phyloP scores from a whole-genome alignment of 2,888 invertebrate species.

The Rhagonycha lutea region DNA sequence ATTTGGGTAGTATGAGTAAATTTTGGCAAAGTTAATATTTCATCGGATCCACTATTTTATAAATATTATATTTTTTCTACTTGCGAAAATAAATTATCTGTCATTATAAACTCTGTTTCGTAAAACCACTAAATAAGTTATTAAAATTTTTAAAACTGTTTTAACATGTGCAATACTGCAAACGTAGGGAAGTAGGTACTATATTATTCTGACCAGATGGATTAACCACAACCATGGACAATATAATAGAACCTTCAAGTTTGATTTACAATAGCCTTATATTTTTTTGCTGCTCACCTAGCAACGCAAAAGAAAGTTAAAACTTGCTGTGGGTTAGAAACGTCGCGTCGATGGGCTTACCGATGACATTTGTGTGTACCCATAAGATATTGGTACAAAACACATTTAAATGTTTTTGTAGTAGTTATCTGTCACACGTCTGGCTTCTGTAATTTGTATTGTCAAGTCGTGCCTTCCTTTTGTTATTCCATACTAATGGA shows the following conservation, averaged over 20 bases:
- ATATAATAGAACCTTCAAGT: background rate
- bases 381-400: constrained; percentile 43
- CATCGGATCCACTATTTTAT: background rate
- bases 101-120: background rate
- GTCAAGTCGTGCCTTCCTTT: constrained; percentile 31
- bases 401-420: constrained; percentile 40
- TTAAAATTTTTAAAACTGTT: background rate
- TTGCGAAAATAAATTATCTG: background rate
- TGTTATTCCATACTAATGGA: background rate
- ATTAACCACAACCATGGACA: background rate
- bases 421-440: constrained; percentile 41
- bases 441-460: constrained; percentile 35
- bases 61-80: background rate
- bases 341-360: constrained; percentile 36
- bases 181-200: background rate
- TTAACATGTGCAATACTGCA: too few species aligned
- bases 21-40: too few species aligned
- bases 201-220: background rate
- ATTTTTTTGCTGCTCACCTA: constrained; percentile 6
- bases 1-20: too few species aligned
- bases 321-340: background rate
- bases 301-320: background rate
- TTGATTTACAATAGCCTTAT: constrained; percentile 7
- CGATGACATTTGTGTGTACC: constrained; percentile 32
- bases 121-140: background rate